These are phyloP conservation scores for Ceyx melanurus DNA, from an alignment of 2,113 vertebrate species.

Conservation along the genomic window DNA sequence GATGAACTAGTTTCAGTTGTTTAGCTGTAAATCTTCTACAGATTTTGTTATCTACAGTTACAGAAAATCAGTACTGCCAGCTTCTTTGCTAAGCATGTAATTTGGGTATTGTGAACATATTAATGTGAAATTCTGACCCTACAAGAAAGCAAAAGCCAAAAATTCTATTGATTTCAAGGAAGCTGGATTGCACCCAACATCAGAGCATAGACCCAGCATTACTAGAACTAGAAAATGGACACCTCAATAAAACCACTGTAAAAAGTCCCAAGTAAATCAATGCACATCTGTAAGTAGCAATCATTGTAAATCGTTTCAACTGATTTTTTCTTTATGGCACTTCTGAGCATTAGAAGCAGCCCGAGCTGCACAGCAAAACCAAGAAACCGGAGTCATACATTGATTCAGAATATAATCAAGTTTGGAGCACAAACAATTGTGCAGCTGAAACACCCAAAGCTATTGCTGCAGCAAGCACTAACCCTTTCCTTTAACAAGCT, in stretches of 20 bases:
- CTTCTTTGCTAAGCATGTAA: not conserved
- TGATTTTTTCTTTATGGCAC: not conserved
- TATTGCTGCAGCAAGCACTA: not conserved
- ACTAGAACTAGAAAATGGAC: conserved; percentile 62
- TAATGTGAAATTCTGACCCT: conserved; percentile 9
- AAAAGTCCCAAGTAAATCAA: conserved; percentile 31
- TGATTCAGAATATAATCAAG: not conserved
- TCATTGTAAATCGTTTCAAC: not conserved
- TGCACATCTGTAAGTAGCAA: conserved; percentile 20
- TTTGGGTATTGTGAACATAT: not conserved
- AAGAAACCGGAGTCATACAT: not conserved
- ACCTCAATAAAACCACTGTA: conserved; percentile 64
- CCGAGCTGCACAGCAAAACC: not conserved
- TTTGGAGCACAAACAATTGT: not conserved
- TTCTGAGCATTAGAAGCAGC: not conserved
- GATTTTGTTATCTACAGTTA: not conserved
- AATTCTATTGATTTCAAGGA: conserved; percentile 1
- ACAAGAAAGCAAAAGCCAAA: conserved; percentile 15
- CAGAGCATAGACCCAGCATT: conserved; percentile 30
- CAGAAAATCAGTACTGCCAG: not conserved
- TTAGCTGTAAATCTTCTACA: not conserved
- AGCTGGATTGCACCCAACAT: conserved; percentile 38
- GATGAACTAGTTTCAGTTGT: not conserved
- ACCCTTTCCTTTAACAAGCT: not conserved
- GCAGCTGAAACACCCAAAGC: conserved; percentile 9